Percentiles rank a stretch among this genome's conserved stretches.
Evolutionary conservation across 92 coral and sea anemone genomes (phyloP).

Genomic region (Zoanthus gigantus): DNA sequence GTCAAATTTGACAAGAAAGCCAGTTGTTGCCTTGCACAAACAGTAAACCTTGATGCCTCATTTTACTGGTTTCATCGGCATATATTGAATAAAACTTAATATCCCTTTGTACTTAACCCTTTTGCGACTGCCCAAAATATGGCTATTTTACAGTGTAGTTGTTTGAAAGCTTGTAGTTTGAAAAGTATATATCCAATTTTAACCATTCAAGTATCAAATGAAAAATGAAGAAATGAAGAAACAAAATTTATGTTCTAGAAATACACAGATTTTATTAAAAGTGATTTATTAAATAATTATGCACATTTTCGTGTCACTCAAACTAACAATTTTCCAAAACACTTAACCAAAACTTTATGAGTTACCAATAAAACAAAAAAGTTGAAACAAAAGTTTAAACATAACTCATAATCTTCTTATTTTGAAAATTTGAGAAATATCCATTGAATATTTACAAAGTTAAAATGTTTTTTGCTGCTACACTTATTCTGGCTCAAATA

Average conservation of each 20-base stretch:
- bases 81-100: too few species aligned
- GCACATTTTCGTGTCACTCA: not conserved
- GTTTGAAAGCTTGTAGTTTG: not conserved
- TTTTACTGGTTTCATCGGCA: too few species aligned
- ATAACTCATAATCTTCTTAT: not conserved
- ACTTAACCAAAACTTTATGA: not conserved
- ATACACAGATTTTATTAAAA: not conserved
- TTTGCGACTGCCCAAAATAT: slow-evolving; percentile 1
- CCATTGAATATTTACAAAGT: not conserved
- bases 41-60: too few species aligned
- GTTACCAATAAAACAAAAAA: not conserved
- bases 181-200: not conserved
- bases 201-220: not conserved
- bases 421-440: not conserved
- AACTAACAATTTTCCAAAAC: not conserved
- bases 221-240: not conserved
- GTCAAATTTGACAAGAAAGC: too few species aligned
- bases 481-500: not conserved
- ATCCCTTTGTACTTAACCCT: not conserved
- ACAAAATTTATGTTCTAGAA: not conserved
- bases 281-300: not conserved
- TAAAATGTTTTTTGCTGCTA: not conserved
- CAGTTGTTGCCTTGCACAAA: too few species aligned
- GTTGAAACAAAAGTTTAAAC: not conserved
- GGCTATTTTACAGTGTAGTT: not conserved